A percentile compares a stretch with the other conserved stretches of the same genome.
Evolutionary conservation across 2,888 invertebrate genomes (phyloP).

Genomic region (Eulithis prunata): DNA sequence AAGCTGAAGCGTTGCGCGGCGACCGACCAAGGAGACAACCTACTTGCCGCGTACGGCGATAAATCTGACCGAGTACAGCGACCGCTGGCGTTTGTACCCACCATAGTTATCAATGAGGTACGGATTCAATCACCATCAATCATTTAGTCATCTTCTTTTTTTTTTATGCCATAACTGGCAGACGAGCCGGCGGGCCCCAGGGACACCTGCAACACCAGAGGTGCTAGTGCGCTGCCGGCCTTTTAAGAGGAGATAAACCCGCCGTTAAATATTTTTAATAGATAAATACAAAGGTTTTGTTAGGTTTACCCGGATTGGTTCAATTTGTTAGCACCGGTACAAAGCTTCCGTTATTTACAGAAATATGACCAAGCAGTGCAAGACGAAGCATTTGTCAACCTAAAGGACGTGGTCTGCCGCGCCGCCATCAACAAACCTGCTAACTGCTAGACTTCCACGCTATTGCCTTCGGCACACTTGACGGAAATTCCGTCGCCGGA

Average conservation of each 20-base stretch:
- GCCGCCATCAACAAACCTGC: conserved; percentile 63
- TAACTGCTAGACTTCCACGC: conserved; percentile 49
- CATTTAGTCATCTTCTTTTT: no score
- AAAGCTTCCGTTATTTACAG: conserved; percentile 57
- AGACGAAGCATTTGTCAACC: conserved; percentile 81
- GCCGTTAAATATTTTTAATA: no score
- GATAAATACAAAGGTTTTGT: no score
- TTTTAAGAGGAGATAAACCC: no score
- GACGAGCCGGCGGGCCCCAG: no score
- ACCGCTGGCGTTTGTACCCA: conserved; percentile 86
- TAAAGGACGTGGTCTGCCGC: conserved; percentile 84
- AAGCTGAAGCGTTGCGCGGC: conserved; percentile 66
- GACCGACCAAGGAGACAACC: conserved; percentile 60
- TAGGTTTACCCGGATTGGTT: no score
- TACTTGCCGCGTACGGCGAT: conserved; percentile 82
- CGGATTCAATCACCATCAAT: conserved; percentile 2
- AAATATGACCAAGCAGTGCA: conserved; percentile 83
- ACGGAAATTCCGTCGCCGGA: no score
- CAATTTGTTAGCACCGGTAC: no score
- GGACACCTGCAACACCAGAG: no score
- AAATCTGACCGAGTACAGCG: conserved; percentile 81
- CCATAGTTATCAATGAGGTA: conserved; percentile 87
- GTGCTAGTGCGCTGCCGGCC: no score
- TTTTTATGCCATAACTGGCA: no score
- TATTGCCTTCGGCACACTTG: no score